Base-by-base conservation (phyloP, 1,140 invertebrate genomes). In the Drosophila kurseongensis region DNA sequence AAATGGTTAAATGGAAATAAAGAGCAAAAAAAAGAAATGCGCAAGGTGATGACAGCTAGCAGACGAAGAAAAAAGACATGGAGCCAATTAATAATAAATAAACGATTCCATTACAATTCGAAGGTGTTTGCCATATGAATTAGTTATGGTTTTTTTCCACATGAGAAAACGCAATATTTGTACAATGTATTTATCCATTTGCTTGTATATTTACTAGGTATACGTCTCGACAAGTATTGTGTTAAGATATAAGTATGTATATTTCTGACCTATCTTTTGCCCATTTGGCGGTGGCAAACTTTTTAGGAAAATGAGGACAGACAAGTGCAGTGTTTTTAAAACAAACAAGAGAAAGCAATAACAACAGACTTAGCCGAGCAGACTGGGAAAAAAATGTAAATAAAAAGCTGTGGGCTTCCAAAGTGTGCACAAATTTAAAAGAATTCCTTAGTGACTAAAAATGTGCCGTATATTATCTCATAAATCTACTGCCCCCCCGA, bases 61-160 rank as follows among this genome's bases (percentile, higher is more conserved):
- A 54, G 38, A 45, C 57, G 18, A 52, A 44, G 29, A 52, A 42
- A 66, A 32, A 41, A 75, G 48, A 54, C 42, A 58, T 65, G 71
- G 41, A 61, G 29, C 41, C 42, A 62, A 62, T 63, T 62, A 62
- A 75, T 55, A 56, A 73, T 73, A 73, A 32, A 73, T 72, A 72
- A 41, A 72, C 35, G 50, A 52, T 72, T 72, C 56, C 55, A 68
- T 68, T 68, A 68, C 60, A 36, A 40, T 38, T 18, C 23, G n/a
- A 65, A 68, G 47, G 60, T 68, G 38, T 65, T 66, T 68, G 65
- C 65, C 44, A 41, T 67, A 42, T 66, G 47, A 71, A 73, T 60
- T 45, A 73, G 29, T 73, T 40, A 60, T 51, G 50, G n/a, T 42
- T 55, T 73, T 42, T 18, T 12, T 75, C 48, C 36, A 50, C 48